phyloP scores from a whole-genome alignment of 2,888 invertebrate species.

The Marronus borbonicus region DNA sequence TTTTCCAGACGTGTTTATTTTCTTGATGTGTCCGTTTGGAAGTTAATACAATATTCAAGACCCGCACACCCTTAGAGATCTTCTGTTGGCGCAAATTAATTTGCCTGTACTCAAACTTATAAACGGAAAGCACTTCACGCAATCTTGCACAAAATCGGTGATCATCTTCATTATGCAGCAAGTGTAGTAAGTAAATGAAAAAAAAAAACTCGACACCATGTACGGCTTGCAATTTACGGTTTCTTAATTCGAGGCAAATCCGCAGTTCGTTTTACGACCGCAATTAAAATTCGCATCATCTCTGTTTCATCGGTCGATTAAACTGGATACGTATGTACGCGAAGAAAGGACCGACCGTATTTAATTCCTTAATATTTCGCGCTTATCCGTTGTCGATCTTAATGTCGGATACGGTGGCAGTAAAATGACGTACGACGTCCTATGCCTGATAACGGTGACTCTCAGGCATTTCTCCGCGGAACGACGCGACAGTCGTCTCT shows the following conservation, averaged over 20 bases:
- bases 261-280: slow-evolving; percentile 14
- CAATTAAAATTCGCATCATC: slow-evolving; percentile 43
- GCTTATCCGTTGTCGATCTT: slow-evolving; percentile 44
- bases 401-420: slow-evolving; percentile 41
- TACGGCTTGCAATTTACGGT: neutral
- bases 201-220: neutral
- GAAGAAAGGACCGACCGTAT: neutral
- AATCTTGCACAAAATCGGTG: too few species aligned
- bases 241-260: slow-evolving; percentile 28
- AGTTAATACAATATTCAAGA: too few species aligned
- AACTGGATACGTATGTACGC: slow-evolving; percentile 6
- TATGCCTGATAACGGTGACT: slow-evolving; percentile 24
- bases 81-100: too few species aligned
- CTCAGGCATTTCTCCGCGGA: slow-evolving; percentile 6
- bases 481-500: slow-evolving; percentile 27
- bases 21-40: too few species aligned
- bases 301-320: slow-evolving; percentile 32
- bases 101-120: too few species aligned
- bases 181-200: neutral
- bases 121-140: too few species aligned
- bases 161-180: neutral
- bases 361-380: slow-evolving; percentile 39
- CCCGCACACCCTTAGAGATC: too few species aligned
- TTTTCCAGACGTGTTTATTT: too few species aligned
- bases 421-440: slow-evolving; percentile 43